Conservation (phyloP, 1,140 invertebrate species). For the Lepidostoma basale region DNA sequence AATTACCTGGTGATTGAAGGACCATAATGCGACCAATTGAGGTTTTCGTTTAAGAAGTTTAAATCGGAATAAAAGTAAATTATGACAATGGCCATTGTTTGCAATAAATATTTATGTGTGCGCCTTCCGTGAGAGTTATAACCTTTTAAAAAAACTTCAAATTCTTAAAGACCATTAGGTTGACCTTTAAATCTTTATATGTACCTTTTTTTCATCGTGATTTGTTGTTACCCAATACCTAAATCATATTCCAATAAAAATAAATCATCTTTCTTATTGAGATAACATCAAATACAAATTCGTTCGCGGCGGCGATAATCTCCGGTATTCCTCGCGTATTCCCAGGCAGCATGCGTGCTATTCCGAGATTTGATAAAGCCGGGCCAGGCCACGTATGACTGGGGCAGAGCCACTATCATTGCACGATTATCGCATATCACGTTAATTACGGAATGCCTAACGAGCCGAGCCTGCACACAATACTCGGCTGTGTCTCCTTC, state of each 20-base stretch:
- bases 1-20: too few relatives aligned
- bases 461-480: slow-evolving; percentile 3
- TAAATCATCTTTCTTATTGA: slow-evolving; percentile 7
- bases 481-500: neutral
- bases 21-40: too few relatives aligned
- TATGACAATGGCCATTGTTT: too few relatives aligned
- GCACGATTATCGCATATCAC: slow-evolving; percentile 36
- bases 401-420: slow-evolving; percentile 27
- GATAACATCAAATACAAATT: slow-evolving; percentile 20
- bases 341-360: slow-evolving; percentile 3
- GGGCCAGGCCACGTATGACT: slow-evolving; percentile 9
- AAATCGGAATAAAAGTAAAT: too few relatives aligned
- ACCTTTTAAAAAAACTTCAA: too few relatives aligned
- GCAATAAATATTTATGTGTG: too few relatives aligned
- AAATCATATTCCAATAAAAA: slow-evolving; percentile 20
- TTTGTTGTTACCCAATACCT: slow-evolving; percentile 11
- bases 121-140: neutral
- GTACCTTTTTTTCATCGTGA: slow-evolving; percentile 11
- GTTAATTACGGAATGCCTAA: slow-evolving; percentile 26
- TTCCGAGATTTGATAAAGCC: neutral
- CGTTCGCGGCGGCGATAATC: slow-evolving; percentile 8
- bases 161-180: neutral
- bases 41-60: too few relatives aligned
- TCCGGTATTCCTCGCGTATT: slow-evolving; percentile 5
- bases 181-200: slow-evolving; percentile 17